phyloP scores from a whole-genome alignment of 2,113 vertebrate species.

The Sander lucioperca region DNA sequence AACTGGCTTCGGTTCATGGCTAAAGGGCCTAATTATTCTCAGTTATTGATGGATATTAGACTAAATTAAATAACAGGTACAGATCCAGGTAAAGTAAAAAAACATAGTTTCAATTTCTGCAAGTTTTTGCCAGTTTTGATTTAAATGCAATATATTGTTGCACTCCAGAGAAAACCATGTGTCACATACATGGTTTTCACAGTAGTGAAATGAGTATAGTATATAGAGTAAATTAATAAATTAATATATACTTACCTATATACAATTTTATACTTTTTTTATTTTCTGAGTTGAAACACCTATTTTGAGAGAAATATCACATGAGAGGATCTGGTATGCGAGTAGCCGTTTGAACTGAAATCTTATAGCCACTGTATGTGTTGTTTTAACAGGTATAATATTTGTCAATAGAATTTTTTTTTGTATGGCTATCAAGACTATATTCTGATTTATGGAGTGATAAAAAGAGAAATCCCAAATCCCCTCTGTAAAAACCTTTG shows the following conservation, averaged over 20 bases:
- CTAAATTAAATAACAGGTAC: slow-evolving; percentile 19
- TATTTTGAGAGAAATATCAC: background rate
- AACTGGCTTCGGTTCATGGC: slow-evolving; percentile 36
- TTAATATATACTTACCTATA: background rate
- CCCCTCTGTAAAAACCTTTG: too few relatives aligned
- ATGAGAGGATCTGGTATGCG: background rate
- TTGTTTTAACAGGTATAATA: background rate
- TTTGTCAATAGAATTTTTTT: too few relatives aligned
- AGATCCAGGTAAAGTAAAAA: slow-evolving; percentile 7
- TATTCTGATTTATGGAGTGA: too few relatives aligned
- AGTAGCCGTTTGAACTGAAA: background rate
- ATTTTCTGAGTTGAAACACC: background rate
- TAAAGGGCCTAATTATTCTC: slow-evolving; percentile 42
- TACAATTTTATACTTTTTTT: background rate
- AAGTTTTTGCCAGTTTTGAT: background rate
- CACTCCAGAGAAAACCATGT: too few relatives aligned
- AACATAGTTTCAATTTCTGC: background rate
- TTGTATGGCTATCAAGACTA: too few relatives aligned
- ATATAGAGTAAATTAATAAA: background rate
- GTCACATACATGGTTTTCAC: background rate
- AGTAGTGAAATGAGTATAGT: background rate
- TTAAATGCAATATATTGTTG: too few relatives aligned
- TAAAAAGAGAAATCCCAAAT: too few relatives aligned
- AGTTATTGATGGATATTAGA: slow-evolving; percentile 35
- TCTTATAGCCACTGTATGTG: background rate